phyloP scores from a whole-genome alignment of 2,888 invertebrate species.

The Platyscelio sp. region DNA sequence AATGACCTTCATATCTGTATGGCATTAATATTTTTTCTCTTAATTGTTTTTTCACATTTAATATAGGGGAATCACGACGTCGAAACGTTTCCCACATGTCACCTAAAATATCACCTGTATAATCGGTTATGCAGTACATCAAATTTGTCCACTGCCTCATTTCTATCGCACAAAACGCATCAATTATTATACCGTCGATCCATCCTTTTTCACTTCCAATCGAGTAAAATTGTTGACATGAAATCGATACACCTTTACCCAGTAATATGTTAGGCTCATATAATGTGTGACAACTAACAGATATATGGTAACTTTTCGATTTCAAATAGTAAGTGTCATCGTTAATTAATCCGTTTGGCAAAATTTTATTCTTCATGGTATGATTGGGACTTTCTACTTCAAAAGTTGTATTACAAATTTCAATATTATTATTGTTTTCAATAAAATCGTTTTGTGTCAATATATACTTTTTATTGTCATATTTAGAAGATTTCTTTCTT shows the following conservation, averaged over 20 bases:
- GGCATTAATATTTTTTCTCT: conserved; percentile 18
- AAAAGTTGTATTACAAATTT: too few relatives aligned
- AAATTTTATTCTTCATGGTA: too few relatives aligned
- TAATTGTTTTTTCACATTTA: background rate
- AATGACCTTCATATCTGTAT: conserved; percentile 13
- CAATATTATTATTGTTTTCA: too few relatives aligned
- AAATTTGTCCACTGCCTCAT: conserved; percentile 10
- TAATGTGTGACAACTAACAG: background rate
- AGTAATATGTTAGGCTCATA: background rate
- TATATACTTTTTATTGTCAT: too few relatives aligned
- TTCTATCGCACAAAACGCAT: background rate
- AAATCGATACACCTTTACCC: background rate
- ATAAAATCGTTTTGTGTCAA: too few relatives aligned
- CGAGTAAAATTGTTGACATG: background rate
- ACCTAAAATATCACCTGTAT: background rate
- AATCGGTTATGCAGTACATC: background rate
- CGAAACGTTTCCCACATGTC: background rate
- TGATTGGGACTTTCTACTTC: too few relatives aligned
- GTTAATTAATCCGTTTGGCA: conserved; percentile 12
- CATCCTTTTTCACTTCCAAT: background rate
- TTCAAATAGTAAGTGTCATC: background rate
- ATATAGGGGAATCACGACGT: background rate
- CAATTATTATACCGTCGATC: background rate
- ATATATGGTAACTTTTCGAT: background rate
- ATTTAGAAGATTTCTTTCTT: too few relatives aligned